Evolutionary conservation across 2,797 vertebrate genomes (phyloP).

Genomic region (Hippocampus kuda): DNA sequence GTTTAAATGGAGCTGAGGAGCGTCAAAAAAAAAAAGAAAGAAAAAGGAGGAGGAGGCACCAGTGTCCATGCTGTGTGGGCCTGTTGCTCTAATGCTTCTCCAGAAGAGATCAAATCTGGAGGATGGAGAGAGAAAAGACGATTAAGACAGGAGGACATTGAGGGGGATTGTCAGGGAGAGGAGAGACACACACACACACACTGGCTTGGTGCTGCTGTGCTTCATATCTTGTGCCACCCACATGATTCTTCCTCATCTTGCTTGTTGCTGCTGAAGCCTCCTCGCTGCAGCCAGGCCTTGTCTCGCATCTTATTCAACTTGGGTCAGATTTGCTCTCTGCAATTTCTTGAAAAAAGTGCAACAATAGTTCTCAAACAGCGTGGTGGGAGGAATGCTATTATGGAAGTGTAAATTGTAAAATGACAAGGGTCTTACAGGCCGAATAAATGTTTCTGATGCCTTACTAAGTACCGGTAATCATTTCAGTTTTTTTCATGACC

Average conservation of each 20-base stretch:
- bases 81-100: constrained; percentile 32
- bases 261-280: constrained; percentile 19
- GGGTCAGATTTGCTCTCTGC: constrained; percentile 1
- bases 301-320: constrained; percentile 20
- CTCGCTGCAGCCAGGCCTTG: constrained; percentile 4
- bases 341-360: background rate
- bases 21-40: constrained; percentile 4
- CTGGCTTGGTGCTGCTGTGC: constrained; percentile 13
- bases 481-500: too few species aligned
- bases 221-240: constrained; percentile 32
- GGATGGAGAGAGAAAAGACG: constrained; percentile 31
- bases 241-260: constrained; percentile 21
- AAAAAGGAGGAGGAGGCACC: constrained; percentile 35
- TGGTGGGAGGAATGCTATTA: background rate
- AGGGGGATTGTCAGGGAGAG: constrained; percentile 42
- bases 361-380: background rate
- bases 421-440: background rate
- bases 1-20: constrained; percentile 1
- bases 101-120: constrained; percentile 38
- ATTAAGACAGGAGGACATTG: constrained; percentile 48
- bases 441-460: too few species aligned
- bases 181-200: constrained; percentile 27
- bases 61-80: constrained; percentile 53
- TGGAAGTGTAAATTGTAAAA: background rate
- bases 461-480: too few species aligned